Conservation (phyloP, 2,113 vertebrate genomes). For the Phylloscopus whistleri region DNA sequence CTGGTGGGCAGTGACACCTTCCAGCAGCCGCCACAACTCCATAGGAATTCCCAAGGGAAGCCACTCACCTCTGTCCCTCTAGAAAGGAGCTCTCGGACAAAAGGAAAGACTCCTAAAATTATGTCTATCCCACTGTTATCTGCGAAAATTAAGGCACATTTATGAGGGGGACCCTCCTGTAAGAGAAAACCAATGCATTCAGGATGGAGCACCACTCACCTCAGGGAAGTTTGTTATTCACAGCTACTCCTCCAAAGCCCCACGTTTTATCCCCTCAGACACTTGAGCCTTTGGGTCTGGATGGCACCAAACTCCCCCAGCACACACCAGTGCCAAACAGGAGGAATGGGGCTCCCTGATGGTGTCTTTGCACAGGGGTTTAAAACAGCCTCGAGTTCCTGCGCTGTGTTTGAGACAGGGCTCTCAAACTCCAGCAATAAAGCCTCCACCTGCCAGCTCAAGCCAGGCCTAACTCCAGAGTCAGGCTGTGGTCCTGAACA, state of each 20-base stretch:
- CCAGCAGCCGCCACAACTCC: not conserved
- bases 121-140: conserved; percentile 99
- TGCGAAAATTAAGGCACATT: conserved; percentile 99
- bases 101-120: conserved; percentile 98
- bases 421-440: not conserved
- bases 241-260: not conserved
- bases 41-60: fast-evolving
- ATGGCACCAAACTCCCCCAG: not conserved
- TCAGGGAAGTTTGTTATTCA: not conserved
- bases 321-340: not conserved
- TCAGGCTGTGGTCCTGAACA: fast-evolving
- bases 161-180: conserved; percentile 98
- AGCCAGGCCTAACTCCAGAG: not conserved
- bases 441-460: not conserved
- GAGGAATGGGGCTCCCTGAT: not conserved
- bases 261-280: not conserved
- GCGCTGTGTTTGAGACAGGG: not conserved
- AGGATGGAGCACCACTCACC: conserved; percentile 24
- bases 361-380: not conserved
- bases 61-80: conserved; percentile 91
- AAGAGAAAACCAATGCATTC: conserved; percentile 84
- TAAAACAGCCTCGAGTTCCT: not conserved
- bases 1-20: not conserved
- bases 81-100: conserved; percentile 96
- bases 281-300: not conserved